Evolutionary conservation across 37 sponge, comb jelly and placozoan species (phyloP), one percentile per base, ranked within the genome.

Genomic region (Dysidea cf. avara): DNA sequence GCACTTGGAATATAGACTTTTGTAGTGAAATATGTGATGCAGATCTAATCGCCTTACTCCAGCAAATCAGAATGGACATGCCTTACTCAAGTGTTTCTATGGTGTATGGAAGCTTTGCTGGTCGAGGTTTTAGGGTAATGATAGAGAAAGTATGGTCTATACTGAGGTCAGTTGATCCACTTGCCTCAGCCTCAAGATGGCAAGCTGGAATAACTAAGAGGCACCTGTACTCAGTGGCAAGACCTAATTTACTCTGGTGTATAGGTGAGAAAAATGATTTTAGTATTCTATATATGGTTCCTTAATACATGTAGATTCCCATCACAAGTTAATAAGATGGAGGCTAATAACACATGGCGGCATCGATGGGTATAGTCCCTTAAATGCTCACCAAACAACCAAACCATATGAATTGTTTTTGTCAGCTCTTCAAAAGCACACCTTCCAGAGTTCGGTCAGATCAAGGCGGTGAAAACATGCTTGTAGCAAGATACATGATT

Each of bases 391-490:
- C n/a, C 71, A 7, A 70, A 70, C 34, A 70, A 55, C 50, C 49
- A 20, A 24, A 6, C 69, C 25, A 68, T 68, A 68, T 43, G 52
- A 68, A 20, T 32, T 30, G 16, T 34, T 68, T 43, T 14, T 43
- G 22, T 49, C 25, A 18, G 69, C 69, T 68, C 51, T 68, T 43
- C 11, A 11, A 12, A 64, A 26, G 35, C 17, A 64, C 39, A 56
- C 58, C 58, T 13, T 56, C 64, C 7, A 18, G 64, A 14, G 64
- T 62, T 18, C 69, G 75, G 14, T 55, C 66, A 56, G 77, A 76
- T 65, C 56, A 76, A 53, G 77, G 77, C n/a, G 32, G 31, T 18
- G 77, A 76, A 49, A 76, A 76, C 55, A 52, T 65, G 12, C 24
- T 65, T 13, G 67, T 76, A 31, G 77, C 67, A 20, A 38, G 37